Evolutionary conservation across 2,797 vertebrate species (phyloP).

Genomic region (Ceryle rudis): DNA sequence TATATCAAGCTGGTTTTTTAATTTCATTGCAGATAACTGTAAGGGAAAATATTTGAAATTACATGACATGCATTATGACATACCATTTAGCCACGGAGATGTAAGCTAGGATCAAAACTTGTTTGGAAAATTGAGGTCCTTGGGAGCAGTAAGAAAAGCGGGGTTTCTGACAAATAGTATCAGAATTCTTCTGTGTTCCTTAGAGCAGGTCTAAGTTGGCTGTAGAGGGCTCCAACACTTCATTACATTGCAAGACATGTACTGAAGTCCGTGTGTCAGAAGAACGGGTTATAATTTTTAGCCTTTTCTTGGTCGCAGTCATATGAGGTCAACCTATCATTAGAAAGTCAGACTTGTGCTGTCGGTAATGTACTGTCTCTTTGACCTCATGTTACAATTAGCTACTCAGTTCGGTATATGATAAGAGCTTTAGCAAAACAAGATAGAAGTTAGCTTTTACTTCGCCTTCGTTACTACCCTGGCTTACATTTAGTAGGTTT

Average conservation of each 20-base stretch:
- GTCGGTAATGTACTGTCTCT: neutral
- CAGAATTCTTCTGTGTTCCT: neutral
- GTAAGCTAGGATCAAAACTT: neutral
- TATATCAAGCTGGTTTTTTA: neutral
- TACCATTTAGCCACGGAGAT: neutral
- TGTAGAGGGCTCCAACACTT: neutral
- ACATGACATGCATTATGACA: neutral
- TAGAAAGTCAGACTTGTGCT: neutral
- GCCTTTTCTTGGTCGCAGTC: neutral
- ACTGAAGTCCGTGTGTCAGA: neutral
- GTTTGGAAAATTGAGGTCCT: neutral
- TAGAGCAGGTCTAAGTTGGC: neutral
- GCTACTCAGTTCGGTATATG: neutral
- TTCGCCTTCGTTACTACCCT: neutral
- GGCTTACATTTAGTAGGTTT: neutral
- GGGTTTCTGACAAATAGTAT: neutral
- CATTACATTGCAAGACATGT: neutral
- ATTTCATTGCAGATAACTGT: neutral
- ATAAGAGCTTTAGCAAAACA: neutral
- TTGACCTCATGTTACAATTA: neutral
- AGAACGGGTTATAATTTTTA: neutral
- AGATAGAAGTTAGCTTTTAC: neutral
- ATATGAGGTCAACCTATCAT: neutral
- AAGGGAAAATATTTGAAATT: conserved; percentile 1
- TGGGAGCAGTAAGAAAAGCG: neutral